Evolutionary conservation across 2,113 vertebrate genomes (phyloP), one percentile per base, ranked within the genome.

Genomic region (Symphodus melops): DNA sequence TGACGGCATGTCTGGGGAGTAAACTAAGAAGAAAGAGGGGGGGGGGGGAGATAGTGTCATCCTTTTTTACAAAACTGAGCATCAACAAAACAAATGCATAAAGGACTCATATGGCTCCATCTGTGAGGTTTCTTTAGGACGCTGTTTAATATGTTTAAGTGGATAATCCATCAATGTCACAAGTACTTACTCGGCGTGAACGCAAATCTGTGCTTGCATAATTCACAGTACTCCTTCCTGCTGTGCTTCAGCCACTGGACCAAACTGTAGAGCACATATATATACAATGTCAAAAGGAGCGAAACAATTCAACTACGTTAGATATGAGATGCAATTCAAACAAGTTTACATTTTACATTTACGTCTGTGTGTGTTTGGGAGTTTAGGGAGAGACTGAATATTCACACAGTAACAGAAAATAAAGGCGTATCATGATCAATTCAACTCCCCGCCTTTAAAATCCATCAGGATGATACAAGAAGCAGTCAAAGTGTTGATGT

Each of bases 191-290:
- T 99, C 95, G 98, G 98, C 83, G 98, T 99, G 92, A 99, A 99
- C 92, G 98, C 98, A 95, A 99, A 99, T 96, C 98, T 96, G 95
- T 99, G 98, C 93, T 99, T 99, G 97, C 98, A 99, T 95, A 99
- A 95, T 96, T 99, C 98, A 94, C 98, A 99, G 92, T 99, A 99
- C 93, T 99, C 98, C 95, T 99, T 99, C 91, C 98, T 96, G 96
- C 98, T 99, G 92, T 99, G 98, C 92, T 99, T 99, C 94, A 99
- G 95, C 98, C 98, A 99, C 84, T 99, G 98, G 94, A 99, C 97
- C 96, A 99, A 96, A 94, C 98, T 99, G 96, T 54, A 94, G 83
- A 87, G 64, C 28, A 81, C 79, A 51, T 13, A 51, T 13, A 86
- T 79, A 52, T 23, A 65, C 13, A 67, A 8, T 9, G 33, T 70